These are phyloP conservation scores for Hermetia illucens DNA, from an alignment of 1,140 invertebrate species.

Conservation along the genomic window DNA sequence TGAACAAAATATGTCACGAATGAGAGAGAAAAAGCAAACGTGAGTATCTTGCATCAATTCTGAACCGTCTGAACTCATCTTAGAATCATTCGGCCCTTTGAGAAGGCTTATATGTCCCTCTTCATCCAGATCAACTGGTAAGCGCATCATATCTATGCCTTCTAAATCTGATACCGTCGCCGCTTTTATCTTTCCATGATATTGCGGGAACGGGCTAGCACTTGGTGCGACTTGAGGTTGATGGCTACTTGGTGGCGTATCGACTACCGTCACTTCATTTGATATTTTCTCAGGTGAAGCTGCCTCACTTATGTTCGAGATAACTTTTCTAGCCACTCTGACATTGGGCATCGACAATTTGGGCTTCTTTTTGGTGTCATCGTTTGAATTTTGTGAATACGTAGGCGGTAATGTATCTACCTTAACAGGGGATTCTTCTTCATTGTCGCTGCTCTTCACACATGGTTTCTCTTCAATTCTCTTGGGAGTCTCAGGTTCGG, in stretches of 20 bases:
- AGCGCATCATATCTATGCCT: conserved; percentile 48
- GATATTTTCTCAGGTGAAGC: neutral
- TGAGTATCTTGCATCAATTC: conserved; percentile 60
- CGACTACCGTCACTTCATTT: neutral
- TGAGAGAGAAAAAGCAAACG: conserved; percentile 65
- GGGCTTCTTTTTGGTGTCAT: conserved; percentile 8
- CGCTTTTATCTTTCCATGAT: conserved; percentile 23
- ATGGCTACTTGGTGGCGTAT: neutral
- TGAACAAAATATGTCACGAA: conserved; percentile 68
- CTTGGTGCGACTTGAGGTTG: conserved; percentile 7
- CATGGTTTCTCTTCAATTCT: too few relatives aligned
- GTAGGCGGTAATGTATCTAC: neutral
- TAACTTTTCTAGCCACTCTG: neutral
- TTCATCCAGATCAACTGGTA: conserved; percentile 46
- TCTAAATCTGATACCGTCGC: conserved; percentile 38
- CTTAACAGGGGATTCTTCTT: neutral
- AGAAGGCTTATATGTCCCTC: conserved; percentile 28
- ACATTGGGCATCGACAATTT: conserved; percentile 6
- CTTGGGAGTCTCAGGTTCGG: too few relatives aligned
- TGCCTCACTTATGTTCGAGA: neutral
- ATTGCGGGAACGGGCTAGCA: conserved; percentile 16
- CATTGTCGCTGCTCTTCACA: conserved; percentile 3
- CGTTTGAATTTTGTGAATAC: neutral
- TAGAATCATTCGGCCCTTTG: conserved; percentile 1
- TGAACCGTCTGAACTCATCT: conserved; percentile 4